A percentile compares a stretch with the other conserved stretches of the same genome.
Evolutionary conservation across 2,113 vertebrate species (phyloP).

Genomic region (Glaucidium brasilianum): DNA sequence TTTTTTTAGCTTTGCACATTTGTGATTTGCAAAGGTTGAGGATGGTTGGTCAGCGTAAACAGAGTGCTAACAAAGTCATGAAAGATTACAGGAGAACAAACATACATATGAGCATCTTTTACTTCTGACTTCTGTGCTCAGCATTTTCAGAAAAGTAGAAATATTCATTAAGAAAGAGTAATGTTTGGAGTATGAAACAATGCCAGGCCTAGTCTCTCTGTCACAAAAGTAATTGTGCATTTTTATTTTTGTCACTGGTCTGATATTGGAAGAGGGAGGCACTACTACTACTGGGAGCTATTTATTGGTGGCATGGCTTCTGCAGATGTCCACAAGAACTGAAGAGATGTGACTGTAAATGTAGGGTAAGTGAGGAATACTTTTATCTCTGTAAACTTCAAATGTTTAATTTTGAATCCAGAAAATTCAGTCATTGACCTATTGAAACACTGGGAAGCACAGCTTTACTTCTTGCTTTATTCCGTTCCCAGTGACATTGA

Average conservation of each 20-base stretch:
- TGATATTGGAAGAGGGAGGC: not conserved
- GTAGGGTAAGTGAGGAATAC: not conserved
- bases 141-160: not conserved
- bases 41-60: not conserved
- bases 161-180: not conserved
- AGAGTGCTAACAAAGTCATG: not conserved
- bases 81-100: not conserved
- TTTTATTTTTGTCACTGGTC: not conserved
- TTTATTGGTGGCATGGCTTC: not conserved
- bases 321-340: not conserved
- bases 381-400: not conserved
- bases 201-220: not conserved
- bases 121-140: not conserved
- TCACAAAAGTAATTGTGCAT: not conserved
- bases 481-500: not conserved
- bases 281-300: not conserved
- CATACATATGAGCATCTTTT: not conserved
- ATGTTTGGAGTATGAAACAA: not conserved
- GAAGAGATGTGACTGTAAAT: not conserved
- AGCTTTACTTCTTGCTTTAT: not conserved
- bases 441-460: not conserved
- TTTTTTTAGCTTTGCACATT: not conserved
- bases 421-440: not conserved
- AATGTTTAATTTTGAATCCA: not conserved
- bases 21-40: not conserved